These are phyloP conservation scores for Takifugu bimaculatus DNA, from an alignment of 2,113 vertebrate genomes.

Conservation along the genomic window DNA sequence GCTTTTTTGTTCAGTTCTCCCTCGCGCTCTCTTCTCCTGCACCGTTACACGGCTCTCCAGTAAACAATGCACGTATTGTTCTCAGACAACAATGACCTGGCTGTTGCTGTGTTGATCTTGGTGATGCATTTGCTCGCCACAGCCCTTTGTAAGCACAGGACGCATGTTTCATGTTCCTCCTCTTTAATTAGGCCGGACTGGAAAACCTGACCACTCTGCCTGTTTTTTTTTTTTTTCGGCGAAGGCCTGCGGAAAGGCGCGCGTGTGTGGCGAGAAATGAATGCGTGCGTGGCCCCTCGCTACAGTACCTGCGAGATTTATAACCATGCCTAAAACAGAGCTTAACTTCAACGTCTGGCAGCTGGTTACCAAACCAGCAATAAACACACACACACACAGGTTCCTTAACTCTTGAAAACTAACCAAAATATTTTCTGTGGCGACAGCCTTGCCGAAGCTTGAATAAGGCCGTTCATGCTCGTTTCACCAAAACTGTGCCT, in stretches of 20 bases:
- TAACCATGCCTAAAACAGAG: constrained; percentile 56
- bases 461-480: constrained; percentile 42
- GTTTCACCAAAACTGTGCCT: constrained; percentile 48
- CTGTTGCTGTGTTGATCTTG: constrained; percentile 58
- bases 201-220: constrained; percentile 66
- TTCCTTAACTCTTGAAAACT: constrained; percentile 59
- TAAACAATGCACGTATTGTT: not conserved
- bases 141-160: constrained; percentile 57
- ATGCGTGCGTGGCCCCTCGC: constrained; percentile 59
- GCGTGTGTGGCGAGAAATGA: constrained; percentile 53
- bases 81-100: constrained; percentile 36
- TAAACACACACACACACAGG: constrained; percentile 56
- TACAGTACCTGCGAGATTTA: constrained; percentile 64
- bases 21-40: not conserved
- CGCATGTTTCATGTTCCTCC: constrained; percentile 57
- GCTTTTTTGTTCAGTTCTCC: not conserved
- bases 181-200: constrained; percentile 66
- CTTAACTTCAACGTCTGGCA: constrained; percentile 61
- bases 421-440: constrained; percentile 65
- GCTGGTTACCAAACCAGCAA: constrained; percentile 52
- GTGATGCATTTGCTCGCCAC: constrained; percentile 48
- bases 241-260: constrained; percentile 59
- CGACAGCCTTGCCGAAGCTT: constrained; percentile 39
- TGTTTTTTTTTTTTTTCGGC: constrained; percentile 55
- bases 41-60: constrained; percentile 2